These are phyloP conservation scores for Natator depressus DNA, from an alignment of 2,113 vertebrate genomes.

Conservation along the genomic window DNA sequence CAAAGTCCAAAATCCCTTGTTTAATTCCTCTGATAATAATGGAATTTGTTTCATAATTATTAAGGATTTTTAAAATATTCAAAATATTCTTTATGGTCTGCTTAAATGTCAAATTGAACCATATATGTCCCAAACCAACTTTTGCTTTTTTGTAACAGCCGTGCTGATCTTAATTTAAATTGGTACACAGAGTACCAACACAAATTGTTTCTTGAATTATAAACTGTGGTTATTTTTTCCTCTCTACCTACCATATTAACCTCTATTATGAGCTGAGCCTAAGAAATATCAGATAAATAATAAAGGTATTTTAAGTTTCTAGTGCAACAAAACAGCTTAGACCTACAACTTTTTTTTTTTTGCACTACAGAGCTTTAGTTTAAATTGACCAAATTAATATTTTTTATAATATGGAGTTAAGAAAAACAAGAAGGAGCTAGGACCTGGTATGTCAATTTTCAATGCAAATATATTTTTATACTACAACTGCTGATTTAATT, in stretches of 20 bases:
- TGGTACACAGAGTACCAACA: neutral
- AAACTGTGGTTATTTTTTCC: rapidly evolving
- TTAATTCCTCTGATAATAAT: neutral
- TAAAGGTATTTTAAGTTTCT: neutral
- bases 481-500: neutral
- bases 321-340: neutral
- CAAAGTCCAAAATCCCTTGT: neutral
- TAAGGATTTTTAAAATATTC: neutral
- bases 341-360: neutral
- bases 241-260: neutral
- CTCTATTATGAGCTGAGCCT: neutral
- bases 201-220: neutral
- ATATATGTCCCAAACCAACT: neutral
- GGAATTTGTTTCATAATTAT: neutral
- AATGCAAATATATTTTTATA: neutral
- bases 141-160: neutral
- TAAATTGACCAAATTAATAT: neutral
- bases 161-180: neutral
- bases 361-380: neutral
- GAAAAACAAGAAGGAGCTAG: neutral
- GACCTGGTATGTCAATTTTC: neutral
- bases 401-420: neutral
- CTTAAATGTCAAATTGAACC: neutral
- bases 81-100: neutral
- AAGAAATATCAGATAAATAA: neutral